Evolutionary conservation across 2,888 invertebrate species (phyloP).

Genomic region (Phyllotreta cruciferae): DNA sequence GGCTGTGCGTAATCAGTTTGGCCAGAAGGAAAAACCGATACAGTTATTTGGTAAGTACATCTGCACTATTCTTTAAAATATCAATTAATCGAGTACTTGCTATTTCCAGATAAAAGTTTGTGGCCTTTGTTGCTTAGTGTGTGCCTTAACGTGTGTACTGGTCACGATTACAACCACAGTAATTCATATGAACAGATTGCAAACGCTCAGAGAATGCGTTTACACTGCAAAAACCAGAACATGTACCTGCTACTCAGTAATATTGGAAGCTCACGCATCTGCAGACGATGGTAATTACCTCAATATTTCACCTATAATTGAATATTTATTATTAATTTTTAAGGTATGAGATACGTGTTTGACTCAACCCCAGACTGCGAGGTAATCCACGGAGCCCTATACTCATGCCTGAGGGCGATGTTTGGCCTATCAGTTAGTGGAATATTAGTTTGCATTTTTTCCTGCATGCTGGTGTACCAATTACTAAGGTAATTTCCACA

Average conservation of each 20-base stretch:
- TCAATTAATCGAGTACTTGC: background rate
- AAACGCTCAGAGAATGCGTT: slow-evolving; percentile 85
- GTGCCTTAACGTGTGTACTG: slow-evolving; percentile 85
- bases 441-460: slow-evolving; percentile 89
- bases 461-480: slow-evolving; percentile 92
- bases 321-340: slow-evolving; percentile 28
- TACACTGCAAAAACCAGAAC: slow-evolving; percentile 81
- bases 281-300: slow-evolving; percentile 64
- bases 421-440: slow-evolving; percentile 92
- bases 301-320: slow-evolving; percentile 6
- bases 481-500: slow-evolving; percentile 69
- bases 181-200: slow-evolving; percentile 88
- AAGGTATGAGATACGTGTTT: slow-evolving; percentile 80
- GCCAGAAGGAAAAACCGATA: slow-evolving; percentile 84
- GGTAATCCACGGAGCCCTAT: slow-evolving; percentile 88
- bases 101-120: slow-evolving; percentile 82
- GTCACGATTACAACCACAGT: slow-evolving; percentile 91
- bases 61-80: background rate
- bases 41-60: slow-evolving; percentile 80
- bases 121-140: slow-evolving; percentile 85
- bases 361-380: slow-evolving; percentile 88
- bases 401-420: slow-evolving; percentile 86
- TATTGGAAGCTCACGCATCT: slow-evolving; percentile 71
- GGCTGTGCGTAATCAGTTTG: slow-evolving; percentile 84
- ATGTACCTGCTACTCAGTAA: slow-evolving; percentile 79